These are phyloP conservation scores for Oryzias curvinotus DNA, from an alignment of 2,113 vertebrate species.

Conservation along the genomic window DNA sequence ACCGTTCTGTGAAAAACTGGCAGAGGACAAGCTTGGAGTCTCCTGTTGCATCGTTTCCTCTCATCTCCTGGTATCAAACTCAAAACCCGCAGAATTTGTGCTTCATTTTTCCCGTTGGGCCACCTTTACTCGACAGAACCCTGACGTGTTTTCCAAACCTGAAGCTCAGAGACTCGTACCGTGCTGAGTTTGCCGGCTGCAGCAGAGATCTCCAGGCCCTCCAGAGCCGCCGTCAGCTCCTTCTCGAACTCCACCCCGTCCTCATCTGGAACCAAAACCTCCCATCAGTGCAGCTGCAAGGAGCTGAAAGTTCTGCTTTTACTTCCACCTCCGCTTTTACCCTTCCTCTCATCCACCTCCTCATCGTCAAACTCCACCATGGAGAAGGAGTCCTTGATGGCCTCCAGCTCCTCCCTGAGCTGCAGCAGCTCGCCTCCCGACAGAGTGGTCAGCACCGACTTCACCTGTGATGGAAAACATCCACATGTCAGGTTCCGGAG, in stretches of 20 bases:
- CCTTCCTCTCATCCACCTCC: constrained; percentile 87
- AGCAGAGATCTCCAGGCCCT: constrained; percentile 79
- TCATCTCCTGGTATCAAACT: too few species aligned
- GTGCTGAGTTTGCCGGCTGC: constrained; percentile 82
- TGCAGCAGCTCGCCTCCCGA: constrained; percentile 82
- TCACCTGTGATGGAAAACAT: constrained; percentile 78
- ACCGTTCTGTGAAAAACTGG: too few species aligned
- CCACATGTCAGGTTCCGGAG: too few species aligned
- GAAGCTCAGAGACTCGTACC: constrained; percentile 61
- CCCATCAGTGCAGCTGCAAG: background rate
- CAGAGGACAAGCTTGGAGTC: too few species aligned
- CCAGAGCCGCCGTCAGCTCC: constrained; percentile 83
- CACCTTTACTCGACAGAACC: too few species aligned
- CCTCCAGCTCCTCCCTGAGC: constrained; percentile 82
- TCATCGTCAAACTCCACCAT: constrained; percentile 93
- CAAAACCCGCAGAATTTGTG: too few species aligned
- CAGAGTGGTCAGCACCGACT: constrained; percentile 82
- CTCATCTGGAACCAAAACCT: constrained; percentile 66
- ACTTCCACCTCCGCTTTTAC: constrained; percentile 37
- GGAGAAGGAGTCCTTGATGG: constrained; percentile 87
- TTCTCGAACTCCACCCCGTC: constrained; percentile 83
- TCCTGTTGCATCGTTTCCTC: too few species aligned
- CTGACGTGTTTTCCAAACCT: too few species aligned
- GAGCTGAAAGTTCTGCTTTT: accelerated
- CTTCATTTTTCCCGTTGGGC: too few species aligned